phyloP scores from a whole-genome alignment of 2,113 vertebrate genomes.

The Silurus asotus region DNA sequence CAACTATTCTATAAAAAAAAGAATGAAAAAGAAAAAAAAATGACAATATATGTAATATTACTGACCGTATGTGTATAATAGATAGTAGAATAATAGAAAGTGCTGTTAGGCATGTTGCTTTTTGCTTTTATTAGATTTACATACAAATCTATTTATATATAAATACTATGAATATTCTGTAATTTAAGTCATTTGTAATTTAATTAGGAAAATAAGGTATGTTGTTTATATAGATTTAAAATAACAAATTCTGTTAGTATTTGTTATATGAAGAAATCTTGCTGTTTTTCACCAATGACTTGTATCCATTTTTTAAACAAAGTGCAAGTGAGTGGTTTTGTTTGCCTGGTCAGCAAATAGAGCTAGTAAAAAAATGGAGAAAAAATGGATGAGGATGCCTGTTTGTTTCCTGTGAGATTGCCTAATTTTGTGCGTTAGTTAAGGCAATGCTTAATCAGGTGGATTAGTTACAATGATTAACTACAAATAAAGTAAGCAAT shows the following conservation, averaged over 20 bases:
- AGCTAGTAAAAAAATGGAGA: not conserved
- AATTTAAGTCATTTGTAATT: not conserved
- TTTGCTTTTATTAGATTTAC: not conserved
- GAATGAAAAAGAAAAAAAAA: not conserved
- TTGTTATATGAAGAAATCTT: not conserved
- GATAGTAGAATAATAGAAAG: not conserved
- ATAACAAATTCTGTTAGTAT: not conserved
- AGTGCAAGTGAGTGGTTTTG: not conserved
- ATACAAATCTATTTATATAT: not conserved
- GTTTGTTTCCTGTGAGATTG: not conserved
- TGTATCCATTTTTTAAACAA: not conserved
- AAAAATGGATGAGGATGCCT: not conserved
- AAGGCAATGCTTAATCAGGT: no score
- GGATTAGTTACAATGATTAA: not conserved
- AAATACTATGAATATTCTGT: not conserved
- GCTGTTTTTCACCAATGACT: not conserved
- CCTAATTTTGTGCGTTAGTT: not conserved
- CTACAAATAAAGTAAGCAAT: not conserved
- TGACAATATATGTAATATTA: not conserved
- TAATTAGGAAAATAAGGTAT: not conserved
- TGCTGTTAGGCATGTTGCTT: not conserved
- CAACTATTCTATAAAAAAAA: not conserved
- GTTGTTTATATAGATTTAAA: not conserved
- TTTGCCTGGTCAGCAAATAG: slow-evolving; percentile 8
- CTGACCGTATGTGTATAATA: not conserved